phyloP scores from a whole-genome alignment of 2,888 invertebrate genomes.

The Phortica okadai region DNA sequence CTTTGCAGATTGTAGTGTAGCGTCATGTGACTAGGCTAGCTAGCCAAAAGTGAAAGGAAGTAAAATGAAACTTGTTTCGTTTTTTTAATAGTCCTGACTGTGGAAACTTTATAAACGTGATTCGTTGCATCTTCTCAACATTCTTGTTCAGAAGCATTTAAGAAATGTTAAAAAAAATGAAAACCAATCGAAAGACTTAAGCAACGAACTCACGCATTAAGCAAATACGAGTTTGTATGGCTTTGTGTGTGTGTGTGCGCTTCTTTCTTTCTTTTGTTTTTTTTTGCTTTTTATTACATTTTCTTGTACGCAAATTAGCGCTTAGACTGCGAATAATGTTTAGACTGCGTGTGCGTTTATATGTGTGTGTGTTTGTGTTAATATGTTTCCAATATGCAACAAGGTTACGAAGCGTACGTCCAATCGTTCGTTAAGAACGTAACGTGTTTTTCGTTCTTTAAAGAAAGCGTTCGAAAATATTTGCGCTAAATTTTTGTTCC shows the following conservation, averaged over 20 bases:
- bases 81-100: background rate
- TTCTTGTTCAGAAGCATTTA: background rate
- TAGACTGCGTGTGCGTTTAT: too few relatives aligned
- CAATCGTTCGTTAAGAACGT: too few relatives aligned
- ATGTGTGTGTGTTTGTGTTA: too few relatives aligned
- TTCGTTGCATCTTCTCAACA: background rate
- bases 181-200: background rate
- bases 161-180: background rate
- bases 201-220: background rate
- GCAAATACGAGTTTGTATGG: background rate
- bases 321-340: too few relatives aligned
- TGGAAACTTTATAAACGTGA: background rate
- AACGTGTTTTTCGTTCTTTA: too few relatives aligned
- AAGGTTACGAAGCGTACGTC: too few relatives aligned
- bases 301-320: too few relatives aligned
- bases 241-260: background rate
- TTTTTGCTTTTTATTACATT: too few relatives aligned
- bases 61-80: slow-evolving; percentile 54
- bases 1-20: background rate
- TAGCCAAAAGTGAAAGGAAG: slow-evolving; percentile 48
- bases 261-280: too few relatives aligned
- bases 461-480: too few relatives aligned
- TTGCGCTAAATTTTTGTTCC: too few relatives aligned
- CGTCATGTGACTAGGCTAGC: background rate
- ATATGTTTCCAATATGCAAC: too few relatives aligned